A percentile compares a stretch with the other conserved stretches of the same genome.
These are phyloP conservation scores for Goniozus legneri DNA, from an alignment of 1,140 invertebrate species.

Conservation along the genomic window DNA sequence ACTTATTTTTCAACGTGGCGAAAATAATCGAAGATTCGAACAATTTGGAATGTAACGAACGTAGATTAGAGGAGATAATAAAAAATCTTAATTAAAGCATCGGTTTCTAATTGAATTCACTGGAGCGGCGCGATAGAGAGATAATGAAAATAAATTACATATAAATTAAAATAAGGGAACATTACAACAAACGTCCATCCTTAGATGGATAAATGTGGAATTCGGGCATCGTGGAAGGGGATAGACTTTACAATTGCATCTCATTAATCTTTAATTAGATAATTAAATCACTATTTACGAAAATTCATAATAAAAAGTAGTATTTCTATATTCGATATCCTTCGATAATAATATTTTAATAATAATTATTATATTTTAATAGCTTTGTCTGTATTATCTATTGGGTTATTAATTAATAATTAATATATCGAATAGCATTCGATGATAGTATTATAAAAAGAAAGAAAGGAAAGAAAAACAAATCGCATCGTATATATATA, in stretches of 20 bases:
- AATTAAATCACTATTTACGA: constrained; percentile 42
- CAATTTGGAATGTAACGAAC: too few species aligned
- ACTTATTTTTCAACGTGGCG: too few species aligned
- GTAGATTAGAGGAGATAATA: too few species aligned
- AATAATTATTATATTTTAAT: constrained; percentile 20
- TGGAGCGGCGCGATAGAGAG: too few species aligned
- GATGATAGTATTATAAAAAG: too few species aligned
- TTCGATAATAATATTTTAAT: constrained; percentile 36
- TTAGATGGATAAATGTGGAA: constrained; percentile 1
- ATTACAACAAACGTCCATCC: too few species aligned
- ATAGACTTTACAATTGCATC: constrained; percentile 31
- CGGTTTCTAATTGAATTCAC: too few species aligned
- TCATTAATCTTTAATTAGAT: constrained; percentile 37
- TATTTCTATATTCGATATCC: constrained; percentile 39
- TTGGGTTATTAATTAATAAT: constrained; percentile 29
- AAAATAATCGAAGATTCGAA: too few species aligned
- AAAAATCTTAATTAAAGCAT: too few species aligned
- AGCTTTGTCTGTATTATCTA: constrained; percentile 32
- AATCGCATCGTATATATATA: constrained; percentile 24
- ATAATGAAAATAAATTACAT: too few species aligned
- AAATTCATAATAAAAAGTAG: constrained; percentile 44
- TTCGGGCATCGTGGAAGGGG: constrained; percentile 13
- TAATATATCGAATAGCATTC: too few species aligned
- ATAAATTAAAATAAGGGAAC: too few species aligned
- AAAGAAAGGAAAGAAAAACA: constrained; percentile 30